phyloP scores from a whole-genome alignment of 1,140 invertebrate genomes.

The Conopomorpha cramerella region DNA sequence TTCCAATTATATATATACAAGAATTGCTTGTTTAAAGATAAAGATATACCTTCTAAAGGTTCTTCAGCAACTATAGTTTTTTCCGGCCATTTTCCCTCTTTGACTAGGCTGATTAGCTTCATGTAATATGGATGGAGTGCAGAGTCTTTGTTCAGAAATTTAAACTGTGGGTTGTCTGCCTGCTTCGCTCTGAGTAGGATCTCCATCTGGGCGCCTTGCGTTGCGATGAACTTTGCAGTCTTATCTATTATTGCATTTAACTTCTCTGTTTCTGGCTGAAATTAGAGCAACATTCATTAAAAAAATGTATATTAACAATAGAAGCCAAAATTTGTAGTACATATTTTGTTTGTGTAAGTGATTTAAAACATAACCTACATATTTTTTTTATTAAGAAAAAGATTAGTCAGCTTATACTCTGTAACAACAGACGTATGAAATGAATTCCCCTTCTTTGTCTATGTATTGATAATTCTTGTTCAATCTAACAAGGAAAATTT shows the following conservation, averaged over 20 bases:
- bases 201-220: constrained; percentile 96
- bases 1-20: no score
- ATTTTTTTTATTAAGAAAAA: no score
- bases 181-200: constrained; percentile 98
- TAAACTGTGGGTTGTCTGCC: constrained; percentile 89
- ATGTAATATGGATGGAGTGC: constrained; percentile 89
- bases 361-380: no score
- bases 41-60: constrained; percentile 51
- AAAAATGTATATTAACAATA: no score
- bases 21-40: neutral
- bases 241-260: constrained; percentile 95
- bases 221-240: constrained; percentile 91
- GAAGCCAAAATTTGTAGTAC: no score
- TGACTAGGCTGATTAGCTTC: constrained; percentile 79
- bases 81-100: constrained; percentile 69
- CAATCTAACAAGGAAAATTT: no score
- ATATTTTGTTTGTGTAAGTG: no score
- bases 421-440: no score
- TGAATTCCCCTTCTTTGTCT: no score
- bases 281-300: no score
- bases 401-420: no score
- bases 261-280: constrained; percentile 90
- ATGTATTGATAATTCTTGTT: no score
- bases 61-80: constrained; percentile 59
- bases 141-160: constrained; percentile 88